A percentile compares a stretch with the other conserved stretches of the same genome.
Evolutionary conservation across 2,113 vertebrate genomes (phyloP).

Genomic region (Cnemophilus loriae): DNA sequence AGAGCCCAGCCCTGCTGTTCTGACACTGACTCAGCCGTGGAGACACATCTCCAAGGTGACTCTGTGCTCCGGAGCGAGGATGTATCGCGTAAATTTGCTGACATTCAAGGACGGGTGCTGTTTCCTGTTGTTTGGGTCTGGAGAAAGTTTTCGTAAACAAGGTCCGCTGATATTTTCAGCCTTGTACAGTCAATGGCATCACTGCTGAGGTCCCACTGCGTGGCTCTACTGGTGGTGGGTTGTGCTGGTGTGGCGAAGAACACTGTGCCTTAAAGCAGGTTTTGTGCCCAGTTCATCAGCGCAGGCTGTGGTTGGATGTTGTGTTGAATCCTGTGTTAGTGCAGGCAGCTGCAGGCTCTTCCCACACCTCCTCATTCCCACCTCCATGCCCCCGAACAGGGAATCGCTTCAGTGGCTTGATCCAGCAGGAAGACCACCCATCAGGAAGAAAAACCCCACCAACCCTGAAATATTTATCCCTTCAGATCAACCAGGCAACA

Average conservation of each 20-base stretch:
- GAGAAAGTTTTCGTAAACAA: not conserved
- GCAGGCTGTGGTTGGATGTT: not conserved
- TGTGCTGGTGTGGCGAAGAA: not conserved
- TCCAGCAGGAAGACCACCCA: not conserved
- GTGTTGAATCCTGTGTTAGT: not conserved
- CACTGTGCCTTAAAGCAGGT: not conserved
- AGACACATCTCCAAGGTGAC: constrained; percentile 31
- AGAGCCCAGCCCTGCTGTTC: not conserved
- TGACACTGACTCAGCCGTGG: not conserved
- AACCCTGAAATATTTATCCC: not conserved
- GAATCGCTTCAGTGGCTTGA: not conserved
- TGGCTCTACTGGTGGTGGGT: not conserved
- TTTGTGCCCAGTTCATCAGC: accelerated
- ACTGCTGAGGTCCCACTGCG: not conserved
- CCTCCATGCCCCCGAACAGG: not conserved
- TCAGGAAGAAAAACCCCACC: accelerated
- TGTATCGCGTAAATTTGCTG: not conserved
- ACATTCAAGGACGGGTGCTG: not conserved
- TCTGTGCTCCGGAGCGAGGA: not conserved
- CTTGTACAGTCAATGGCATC: not conserved
- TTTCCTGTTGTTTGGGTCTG: not conserved
- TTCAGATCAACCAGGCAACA: not conserved
- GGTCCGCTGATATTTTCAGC: not conserved
- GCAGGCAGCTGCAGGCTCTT: not conserved
- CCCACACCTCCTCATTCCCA: not conserved